Evolutionary conservation across 2,113 vertebrate genomes (phyloP).

Genomic region (Hemiscyllium ocellatum): DNA sequence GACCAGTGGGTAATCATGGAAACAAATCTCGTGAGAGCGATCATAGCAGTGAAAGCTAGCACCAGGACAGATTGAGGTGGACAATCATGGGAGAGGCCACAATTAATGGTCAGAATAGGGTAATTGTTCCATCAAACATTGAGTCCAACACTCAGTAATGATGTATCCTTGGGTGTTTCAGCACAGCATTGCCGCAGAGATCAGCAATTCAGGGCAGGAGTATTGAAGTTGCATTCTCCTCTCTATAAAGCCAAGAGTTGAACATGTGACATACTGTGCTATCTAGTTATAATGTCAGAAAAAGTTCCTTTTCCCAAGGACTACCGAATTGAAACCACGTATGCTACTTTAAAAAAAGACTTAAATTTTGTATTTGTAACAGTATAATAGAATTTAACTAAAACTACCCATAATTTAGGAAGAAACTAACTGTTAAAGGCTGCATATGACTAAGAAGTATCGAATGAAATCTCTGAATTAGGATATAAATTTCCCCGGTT

Average conservation of each 20-base stretch:
- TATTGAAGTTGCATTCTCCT: background rate
- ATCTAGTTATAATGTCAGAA: background rate
- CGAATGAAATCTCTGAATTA: background rate
- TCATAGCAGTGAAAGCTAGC: background rate
- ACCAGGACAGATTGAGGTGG: background rate
- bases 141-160: background rate
- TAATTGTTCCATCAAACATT: background rate
- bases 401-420: background rate
- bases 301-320: background rate
- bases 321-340: background rate
- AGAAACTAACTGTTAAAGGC: background rate
- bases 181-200: background rate
- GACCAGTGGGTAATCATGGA: background rate
- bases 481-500: background rate
- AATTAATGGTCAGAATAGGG: background rate
- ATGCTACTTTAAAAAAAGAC: background rate
- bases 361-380: background rate
- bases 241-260: background rate
- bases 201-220: background rate
- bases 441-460: background rate
- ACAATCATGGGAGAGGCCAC: background rate
- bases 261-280: background rate
- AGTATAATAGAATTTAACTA: background rate
- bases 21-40: background rate
- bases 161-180: background rate